A percentile compares a stretch with the other conserved stretches of the same genome.
phyloP scores from a whole-genome alignment of 2,797 vertebrate species.

The Clarias pachynema region DNA sequence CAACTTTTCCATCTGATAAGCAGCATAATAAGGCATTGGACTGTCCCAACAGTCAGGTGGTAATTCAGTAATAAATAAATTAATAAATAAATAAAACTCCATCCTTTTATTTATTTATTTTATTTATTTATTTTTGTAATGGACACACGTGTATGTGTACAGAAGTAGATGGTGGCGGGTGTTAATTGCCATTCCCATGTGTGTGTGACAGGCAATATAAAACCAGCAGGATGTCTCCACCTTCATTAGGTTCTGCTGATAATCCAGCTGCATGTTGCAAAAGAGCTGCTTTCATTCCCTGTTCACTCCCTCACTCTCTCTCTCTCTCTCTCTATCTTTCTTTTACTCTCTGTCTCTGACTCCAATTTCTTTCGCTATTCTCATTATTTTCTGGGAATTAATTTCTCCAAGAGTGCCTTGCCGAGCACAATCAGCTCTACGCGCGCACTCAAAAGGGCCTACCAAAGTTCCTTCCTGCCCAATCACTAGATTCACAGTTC shows the following conservation, averaged over 20 bases:
- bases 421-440: not conserved
- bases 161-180: slow-evolving; percentile 53
- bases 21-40: not conserved
- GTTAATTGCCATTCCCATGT: slow-evolving; percentile 63
- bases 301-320: slow-evolving; percentile 11
- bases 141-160: slow-evolving; percentile 40
- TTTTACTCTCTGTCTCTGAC: not conserved
- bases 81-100: too few relatives aligned
- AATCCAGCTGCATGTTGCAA: slow-evolving; percentile 65
- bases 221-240: slow-evolving; percentile 74
- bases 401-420: slow-evolving; percentile 28
- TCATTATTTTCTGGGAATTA: slow-evolving; percentile 39
- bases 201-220: slow-evolving; percentile 67
- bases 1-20: not conserved
- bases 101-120: too few relatives aligned
- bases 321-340: slow-evolving; percentile 16
- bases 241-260: slow-evolving; percentile 81
- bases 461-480: slow-evolving; percentile 43
- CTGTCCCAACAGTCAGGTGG: not conserved
- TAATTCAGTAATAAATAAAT: not conserved
- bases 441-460: slow-evolving; percentile 25
- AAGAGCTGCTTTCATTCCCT: slow-evolving; percentile 44
- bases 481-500: slow-evolving; percentile 24
- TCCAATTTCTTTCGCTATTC: slow-evolving; percentile 1
- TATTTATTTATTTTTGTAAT: not conserved